These are phyloP conservation scores for Anableps anableps DNA, from an alignment of 2,797 vertebrate species.

Conservation along the genomic window DNA sequence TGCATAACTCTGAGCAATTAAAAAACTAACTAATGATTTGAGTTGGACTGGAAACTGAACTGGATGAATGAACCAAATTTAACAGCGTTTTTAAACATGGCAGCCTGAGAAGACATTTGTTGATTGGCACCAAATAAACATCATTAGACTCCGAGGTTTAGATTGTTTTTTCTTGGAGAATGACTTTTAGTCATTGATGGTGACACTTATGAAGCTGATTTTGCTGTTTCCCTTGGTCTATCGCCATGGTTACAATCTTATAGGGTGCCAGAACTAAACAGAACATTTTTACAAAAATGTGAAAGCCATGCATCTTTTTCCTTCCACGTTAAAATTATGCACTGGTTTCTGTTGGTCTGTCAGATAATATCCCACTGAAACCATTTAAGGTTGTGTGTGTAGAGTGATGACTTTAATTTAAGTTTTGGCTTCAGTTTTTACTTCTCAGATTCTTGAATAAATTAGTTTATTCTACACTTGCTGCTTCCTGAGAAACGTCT, in stretches of 20 bases:
- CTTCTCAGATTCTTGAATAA: background rate
- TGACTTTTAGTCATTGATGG: no score
- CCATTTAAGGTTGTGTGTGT: background rate
- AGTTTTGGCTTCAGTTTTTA: background rate
- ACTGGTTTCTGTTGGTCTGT: background rate
- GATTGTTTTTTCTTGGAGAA: no score
- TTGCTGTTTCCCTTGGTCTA: no score
- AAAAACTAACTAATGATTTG: background rate
- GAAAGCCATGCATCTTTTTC: background rate
- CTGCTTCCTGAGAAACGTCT: background rate
- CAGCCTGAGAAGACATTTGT: no score
- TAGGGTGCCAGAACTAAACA: no score
- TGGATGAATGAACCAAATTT: background rate
- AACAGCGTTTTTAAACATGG: background rate
- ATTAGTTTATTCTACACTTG: background rate
- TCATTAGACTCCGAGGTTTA: no score
- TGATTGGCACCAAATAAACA: no score
- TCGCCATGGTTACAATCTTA: no score
- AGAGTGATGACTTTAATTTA: background rate
- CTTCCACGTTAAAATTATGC: background rate
- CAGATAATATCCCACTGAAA: background rate
- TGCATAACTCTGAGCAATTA: no score
- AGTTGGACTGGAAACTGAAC: background rate
- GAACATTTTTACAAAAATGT: background rate
- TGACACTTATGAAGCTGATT: no score